phyloP scores from a whole-genome alignment of 1,140 invertebrate species.

The Chironomus striatipennis region DNA sequence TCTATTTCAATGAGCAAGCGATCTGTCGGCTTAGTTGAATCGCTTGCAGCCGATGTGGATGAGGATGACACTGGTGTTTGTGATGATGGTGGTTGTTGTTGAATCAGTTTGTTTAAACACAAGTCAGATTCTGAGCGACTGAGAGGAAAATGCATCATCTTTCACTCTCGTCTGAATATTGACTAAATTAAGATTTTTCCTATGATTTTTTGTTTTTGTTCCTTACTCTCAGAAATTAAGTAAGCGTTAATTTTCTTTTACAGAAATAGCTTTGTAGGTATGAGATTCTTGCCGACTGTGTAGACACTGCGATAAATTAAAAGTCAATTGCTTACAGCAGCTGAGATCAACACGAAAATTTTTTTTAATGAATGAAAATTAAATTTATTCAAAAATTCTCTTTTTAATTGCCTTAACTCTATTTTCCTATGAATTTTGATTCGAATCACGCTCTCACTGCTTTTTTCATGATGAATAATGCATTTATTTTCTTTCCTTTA shows the following conservation, averaged over 20 bases:
- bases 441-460: no score
- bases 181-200: neutral
- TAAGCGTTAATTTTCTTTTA: neutral
- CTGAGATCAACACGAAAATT: no score
- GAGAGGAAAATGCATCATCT: slow-evolving; percentile 10
- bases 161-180: neutral
- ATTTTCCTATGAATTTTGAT: no score
- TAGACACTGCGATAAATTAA: neutral
- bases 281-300: neutral
- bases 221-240: neutral
- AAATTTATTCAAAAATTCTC: no score
- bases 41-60: neutral
- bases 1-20: slow-evolving; percentile 17
- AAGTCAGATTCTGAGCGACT: slow-evolving; percentile 1
- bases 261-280: neutral
- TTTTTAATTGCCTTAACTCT: no score
- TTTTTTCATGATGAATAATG: no score
- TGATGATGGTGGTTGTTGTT: slow-evolving; percentile 3
- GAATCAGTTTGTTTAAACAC: neutral
- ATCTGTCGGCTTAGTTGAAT: neutral
- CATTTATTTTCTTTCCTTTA: no score
- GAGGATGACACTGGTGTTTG: slow-evolving; percentile 15
- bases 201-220: no score
- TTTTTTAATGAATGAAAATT: no score
- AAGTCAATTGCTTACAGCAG: no score